Conservation (phyloP, 2,888 invertebrate genomes). For the Tinea semifulvella region DNA sequence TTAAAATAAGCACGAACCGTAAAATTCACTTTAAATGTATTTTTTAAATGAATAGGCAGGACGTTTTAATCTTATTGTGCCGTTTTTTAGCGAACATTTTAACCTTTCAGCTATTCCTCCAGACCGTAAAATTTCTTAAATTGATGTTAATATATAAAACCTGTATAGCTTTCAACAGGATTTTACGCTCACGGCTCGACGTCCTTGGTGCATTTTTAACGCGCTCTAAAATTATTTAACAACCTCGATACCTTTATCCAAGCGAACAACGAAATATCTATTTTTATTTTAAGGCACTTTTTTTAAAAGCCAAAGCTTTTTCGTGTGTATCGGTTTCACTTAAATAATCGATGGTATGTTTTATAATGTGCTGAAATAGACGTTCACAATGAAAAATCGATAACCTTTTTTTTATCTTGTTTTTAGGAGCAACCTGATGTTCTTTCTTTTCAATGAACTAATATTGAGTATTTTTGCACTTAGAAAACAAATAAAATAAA, state of each 20-base stretch:
- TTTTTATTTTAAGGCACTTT: conserved; percentile 1
- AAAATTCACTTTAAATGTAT: too few species aligned
- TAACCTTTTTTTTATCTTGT: too few species aligned
- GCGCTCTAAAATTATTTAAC: conserved; percentile 2
- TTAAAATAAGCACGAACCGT: too few species aligned
- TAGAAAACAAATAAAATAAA: too few species aligned
- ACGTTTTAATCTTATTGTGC: conserved; percentile 1
- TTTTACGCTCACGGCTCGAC: background rate
- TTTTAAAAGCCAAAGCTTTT: background rate
- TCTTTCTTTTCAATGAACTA: too few species aligned
- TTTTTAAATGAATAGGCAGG: too few species aligned
- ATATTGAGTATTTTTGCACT: too few species aligned
- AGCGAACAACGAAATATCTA: background rate
- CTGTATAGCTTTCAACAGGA: background rate
- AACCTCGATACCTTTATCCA: background rate
- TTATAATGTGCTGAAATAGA: too few species aligned
- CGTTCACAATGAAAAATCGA: too few species aligned
- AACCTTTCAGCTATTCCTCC: background rate
- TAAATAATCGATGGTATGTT: conserved; percentile 7
- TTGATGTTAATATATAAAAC: background rate
- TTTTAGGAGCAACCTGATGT: too few species aligned
- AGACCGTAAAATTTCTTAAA: conserved; percentile 7
- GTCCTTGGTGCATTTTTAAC: conserved; percentile 14
- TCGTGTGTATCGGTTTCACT: conserved; percentile 2
- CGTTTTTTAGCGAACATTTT: background rate